Base-by-base conservation (phyloP, 2,797 vertebrate genomes). In the Ctenopoma kingsleyae region DNA sequence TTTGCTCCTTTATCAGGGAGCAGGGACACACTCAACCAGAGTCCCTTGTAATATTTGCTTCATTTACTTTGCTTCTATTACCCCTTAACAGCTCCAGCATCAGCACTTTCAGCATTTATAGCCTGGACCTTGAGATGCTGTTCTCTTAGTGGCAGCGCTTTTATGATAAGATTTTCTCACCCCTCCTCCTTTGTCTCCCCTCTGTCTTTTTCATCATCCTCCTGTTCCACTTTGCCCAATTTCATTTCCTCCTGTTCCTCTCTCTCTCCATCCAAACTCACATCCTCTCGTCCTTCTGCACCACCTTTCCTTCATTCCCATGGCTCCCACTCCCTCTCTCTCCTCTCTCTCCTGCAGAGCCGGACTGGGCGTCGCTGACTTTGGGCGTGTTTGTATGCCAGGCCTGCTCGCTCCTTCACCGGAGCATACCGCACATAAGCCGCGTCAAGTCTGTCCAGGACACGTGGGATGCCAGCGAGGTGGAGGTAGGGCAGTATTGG, bases 281-380 rank as follows among this genome's bases (percentile, higher is more conserved):
- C 40, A 3, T 47, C 53, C 25, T 30, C 23, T 53, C 47, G n/a
- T 30, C 43, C 52, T 58, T 13, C 10, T 13, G 6, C 30, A 0
- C 48, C 36, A 40, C 54, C 25, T 27, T 23, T 43, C 36, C 47
- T 10, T 12, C 6, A 23, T 25, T 44, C 25, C 25, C 27, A 1
- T 0, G 6, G 8, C 27, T 6, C 50, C 17, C 19, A 38, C 23
- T 46, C 30, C 9, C 8, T 46, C 22, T 32, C n/a, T 50, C 46
- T 51, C 6, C 47, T 66, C 23, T 56, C 63, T 51, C 56, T 27
- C 63, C 63, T 57, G 11, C 93, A 99, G 98, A 97, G 82, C 96
- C 96, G 0, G 97, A 99, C 83, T 99, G 98, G 98, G 97, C 96
- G 0, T 99, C 98, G 1, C 91, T 98, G 84, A 97, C 95, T 54